Evolutionary conservation across 2,888 invertebrate species (phyloP).

Genomic region (Antheraea yamamai): DNA sequence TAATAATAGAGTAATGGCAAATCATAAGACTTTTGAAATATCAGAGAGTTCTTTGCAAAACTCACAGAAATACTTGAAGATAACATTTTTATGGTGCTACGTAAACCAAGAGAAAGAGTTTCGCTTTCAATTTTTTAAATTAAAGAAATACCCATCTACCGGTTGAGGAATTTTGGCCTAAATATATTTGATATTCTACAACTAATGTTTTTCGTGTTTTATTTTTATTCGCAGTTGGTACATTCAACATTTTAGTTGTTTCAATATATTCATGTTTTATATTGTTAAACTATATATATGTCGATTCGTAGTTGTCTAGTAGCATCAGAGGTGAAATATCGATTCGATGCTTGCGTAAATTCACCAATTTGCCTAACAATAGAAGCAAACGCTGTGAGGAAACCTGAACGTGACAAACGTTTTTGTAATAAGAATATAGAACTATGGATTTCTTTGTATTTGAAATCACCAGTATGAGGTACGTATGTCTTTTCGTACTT

Average conservation of each 20-base stretch:
- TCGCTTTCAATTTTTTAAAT: conserved; percentile 46
- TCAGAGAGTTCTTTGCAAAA: neutral
- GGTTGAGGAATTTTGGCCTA: neutral
- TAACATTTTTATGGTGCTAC: neutral
- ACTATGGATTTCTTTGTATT: too few species aligned
- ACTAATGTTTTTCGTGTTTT: neutral
- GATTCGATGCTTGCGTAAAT: too few species aligned
- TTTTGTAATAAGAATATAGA: too few species aligned
- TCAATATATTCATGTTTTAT: neutral
- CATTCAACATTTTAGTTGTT: too few species aligned
- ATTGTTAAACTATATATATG: too few species aligned
- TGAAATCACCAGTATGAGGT: too few species aligned
- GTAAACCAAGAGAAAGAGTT: neutral
- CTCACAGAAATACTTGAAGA: conserved; percentile 5
- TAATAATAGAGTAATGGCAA: neutral
- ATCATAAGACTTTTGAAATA: neutral
- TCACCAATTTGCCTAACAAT: too few species aligned
- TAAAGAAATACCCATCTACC: neutral
- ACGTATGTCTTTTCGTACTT: too few species aligned
- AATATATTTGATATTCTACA: neutral
- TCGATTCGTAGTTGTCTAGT: too few species aligned
- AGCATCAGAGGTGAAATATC: too few species aligned
- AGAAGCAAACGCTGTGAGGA: too few species aligned
- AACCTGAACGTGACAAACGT: too few species aligned
- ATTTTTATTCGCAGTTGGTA: neutral